Evolutionary conservation across 1,140 invertebrate species (phyloP).

Genomic region (Saccostrea echinata): DNA sequence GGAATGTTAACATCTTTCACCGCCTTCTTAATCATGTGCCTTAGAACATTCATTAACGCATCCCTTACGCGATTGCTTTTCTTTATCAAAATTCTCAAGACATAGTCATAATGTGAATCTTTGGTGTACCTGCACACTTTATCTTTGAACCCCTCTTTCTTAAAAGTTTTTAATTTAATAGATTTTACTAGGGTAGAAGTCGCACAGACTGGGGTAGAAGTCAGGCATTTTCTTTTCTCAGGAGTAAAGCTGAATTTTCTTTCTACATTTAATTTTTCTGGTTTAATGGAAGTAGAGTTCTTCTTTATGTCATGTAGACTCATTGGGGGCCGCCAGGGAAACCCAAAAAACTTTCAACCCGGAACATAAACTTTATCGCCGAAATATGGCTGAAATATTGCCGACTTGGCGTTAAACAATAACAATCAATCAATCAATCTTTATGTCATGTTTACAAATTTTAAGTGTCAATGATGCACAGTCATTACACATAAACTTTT

Average conservation of each 20-base stretch:
- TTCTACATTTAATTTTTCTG: not conserved
- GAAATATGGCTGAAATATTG: too few species aligned
- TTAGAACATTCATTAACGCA: not conserved
- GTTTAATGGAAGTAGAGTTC: not conserved
- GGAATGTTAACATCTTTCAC: not conserved
- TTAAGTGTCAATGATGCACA: not conserved
- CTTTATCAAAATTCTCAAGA: slow-evolving; percentile 5
- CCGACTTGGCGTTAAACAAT: too few species aligned
- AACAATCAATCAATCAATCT: too few species aligned
- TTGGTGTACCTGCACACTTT: not conserved
- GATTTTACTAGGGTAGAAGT: not conserved
- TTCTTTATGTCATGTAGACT: not conserved
- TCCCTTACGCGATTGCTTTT: not conserved
- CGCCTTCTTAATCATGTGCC: not conserved
- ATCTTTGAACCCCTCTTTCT: slow-evolving; percentile 5
- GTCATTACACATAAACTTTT: slow-evolving; percentile 2
- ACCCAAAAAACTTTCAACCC: too few species aligned
- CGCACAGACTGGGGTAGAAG: not conserved
- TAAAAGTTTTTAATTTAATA: not conserved
- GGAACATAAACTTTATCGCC: too few species aligned
- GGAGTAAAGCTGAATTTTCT: not conserved
- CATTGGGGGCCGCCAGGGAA: too few species aligned
- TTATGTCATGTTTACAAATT: slow-evolving; percentile 11
- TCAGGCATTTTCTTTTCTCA: not conserved
- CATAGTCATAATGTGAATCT: not conserved